Base-by-base conservation (phyloP, 2,888 invertebrate species). In the Portevinia maculata region DNA sequence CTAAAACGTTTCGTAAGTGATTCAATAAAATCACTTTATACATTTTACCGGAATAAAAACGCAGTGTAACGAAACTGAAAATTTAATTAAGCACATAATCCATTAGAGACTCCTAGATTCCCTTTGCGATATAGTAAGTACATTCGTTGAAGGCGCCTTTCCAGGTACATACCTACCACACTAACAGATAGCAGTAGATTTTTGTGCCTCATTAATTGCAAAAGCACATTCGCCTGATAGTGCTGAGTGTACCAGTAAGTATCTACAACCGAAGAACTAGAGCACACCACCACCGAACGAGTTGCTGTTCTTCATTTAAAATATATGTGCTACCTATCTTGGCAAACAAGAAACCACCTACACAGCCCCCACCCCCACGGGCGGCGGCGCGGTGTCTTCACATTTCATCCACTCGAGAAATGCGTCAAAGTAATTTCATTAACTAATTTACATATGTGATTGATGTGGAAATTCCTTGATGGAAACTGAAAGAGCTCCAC, bases 361-460 rank as follows among this genome's bases (percentile, higher is more conserved):
- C 5, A 24, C 21, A 13, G 3, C 15, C 21, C 39, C 32, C 4
- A 3, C 11, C n/a, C 13, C 2, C 44, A n/a, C 7, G 5, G 9
- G 19, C 17, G 44, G 13, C n/a, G 52, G 37, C 17, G 44, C 11
- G 48, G 52, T 19, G 28, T 24, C 57, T 15, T 64, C 57, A 15
- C 64, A 75, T 75, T 75, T 65, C 70, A 70, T 64, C 34, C 55
- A 71, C 70, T 81, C 60, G 53, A 73, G 78, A 78, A 83, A 83
- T 83, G 81, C 81, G 81, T 76, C 81, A 76, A 71, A 75, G 71
- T 83, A 83, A 83, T 83, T 83, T 71, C 81, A 83, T 83, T 67
- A 78, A 83, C 81, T 76, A 83, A 83, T 83, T 83, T 76, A 65
- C 83, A 83, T 83, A 83, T 73, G 78, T 78, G 83, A 83, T 83